Evolutionary conservation across 92 coral and sea anemone genomes (phyloP).

Genomic region (Virgularia gustaviana): DNA sequence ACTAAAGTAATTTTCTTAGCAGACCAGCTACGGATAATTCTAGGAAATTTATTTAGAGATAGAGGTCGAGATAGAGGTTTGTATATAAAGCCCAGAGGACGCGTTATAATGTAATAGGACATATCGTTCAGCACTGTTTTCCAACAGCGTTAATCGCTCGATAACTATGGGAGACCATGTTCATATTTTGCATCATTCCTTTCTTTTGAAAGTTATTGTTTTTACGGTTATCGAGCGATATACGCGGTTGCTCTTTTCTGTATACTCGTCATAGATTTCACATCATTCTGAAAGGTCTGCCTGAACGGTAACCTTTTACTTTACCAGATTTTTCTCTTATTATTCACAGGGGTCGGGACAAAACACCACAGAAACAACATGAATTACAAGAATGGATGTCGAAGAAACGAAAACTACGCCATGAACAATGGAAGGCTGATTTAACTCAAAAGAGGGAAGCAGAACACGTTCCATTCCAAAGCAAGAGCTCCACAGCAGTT

Average conservation of each 20-base stretch:
- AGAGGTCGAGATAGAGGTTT: no score
- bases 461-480: constrained; percentile 25
- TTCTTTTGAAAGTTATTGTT: no score
- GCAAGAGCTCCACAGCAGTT: constrained; percentile 1
- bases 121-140: neutral
- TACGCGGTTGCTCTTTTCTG: no score
- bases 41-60: no score
- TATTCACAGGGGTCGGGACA: constrained; percentile 29
- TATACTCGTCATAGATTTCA: no score
- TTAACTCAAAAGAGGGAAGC: constrained; percentile 18
- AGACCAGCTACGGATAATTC: no score
- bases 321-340: no score
- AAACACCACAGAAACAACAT: constrained; percentile 29
- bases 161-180: no score
- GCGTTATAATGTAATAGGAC: neutral
- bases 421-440: constrained; percentile 21
- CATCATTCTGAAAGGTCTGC: neutral
- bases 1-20: no score
- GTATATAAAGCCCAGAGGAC: no score
- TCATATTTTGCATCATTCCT: neutral
- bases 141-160: no score
- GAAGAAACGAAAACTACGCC: constrained; percentile 26
- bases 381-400: constrained; percentile 35
- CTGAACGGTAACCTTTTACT: neutral
- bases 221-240: no score